These are phyloP conservation scores for Marronus borbonicus DNA, from an alignment of 2,888 invertebrate species.

Conservation along the genomic window DNA sequence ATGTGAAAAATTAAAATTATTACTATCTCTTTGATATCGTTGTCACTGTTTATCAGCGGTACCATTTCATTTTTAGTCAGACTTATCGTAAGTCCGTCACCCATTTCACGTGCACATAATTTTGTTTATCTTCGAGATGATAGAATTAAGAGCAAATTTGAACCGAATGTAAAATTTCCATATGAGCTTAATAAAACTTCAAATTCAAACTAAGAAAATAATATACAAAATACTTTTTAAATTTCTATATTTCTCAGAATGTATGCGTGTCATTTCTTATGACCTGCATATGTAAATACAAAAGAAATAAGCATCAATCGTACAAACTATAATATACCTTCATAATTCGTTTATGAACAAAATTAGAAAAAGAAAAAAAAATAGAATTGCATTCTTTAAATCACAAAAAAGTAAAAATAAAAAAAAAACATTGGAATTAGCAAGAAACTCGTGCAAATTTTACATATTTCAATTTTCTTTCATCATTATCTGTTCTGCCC, in stretches of 20 bases:
- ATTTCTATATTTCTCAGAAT: conserved; percentile 25
- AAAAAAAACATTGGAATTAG: conserved; percentile 12
- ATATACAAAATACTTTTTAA: conserved; percentile 31
- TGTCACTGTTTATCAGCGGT: conserved; percentile 18
- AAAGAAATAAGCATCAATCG: conserved; percentile 18
- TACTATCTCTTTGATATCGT: background rate
- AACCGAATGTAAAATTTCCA: background rate
- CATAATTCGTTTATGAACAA: conserved; percentile 23
- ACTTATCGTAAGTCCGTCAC: background rate
- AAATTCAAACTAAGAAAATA: conserved; percentile 12
- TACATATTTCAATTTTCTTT: conserved; percentile 38
- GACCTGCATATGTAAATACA: conserved; percentile 33
- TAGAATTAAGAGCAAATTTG: background rate
- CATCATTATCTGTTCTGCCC: conserved; percentile 13
- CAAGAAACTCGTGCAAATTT: conserved; percentile 28
- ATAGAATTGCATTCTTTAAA: conserved; percentile 26
- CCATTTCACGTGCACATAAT: background rate
- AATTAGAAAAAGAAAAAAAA: background rate
- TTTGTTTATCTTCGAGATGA: background rate
- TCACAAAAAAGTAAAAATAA: conserved; percentile 29
- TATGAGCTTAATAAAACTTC: background rate
- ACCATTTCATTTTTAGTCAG: background rate
- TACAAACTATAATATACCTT: conserved; percentile 23
- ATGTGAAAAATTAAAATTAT: background rate
- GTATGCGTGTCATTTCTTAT: conserved; percentile 27